A percentile compares a stretch with the other conserved stretches of the same genome.
Conservation (phyloP, 1,140 invertebrate species). For the Agrypnia vestita region DNA sequence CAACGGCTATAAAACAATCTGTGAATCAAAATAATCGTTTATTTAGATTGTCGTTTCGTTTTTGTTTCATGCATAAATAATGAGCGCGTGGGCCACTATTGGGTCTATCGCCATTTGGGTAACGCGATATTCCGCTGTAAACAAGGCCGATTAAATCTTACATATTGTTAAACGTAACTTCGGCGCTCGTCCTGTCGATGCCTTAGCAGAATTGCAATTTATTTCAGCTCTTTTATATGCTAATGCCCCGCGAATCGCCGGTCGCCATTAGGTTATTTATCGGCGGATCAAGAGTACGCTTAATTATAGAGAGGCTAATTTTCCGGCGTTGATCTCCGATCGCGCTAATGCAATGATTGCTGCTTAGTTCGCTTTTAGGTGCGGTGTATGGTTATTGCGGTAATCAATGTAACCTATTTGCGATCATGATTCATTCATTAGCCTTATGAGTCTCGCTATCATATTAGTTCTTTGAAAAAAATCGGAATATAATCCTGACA, state of each 20-base stretch:
- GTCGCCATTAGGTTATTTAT: conserved; percentile 20
- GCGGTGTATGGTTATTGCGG: neutral
- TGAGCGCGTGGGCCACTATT: conserved; percentile 22
- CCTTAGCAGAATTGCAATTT: conserved; percentile 38
- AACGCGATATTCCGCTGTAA: conserved; percentile 43
- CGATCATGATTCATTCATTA: neutral
- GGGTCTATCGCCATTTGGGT: conserved; percentile 46
- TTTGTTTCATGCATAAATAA: conserved; percentile 24
- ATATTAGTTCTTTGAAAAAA: too few species aligned
- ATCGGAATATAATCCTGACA: neutral
- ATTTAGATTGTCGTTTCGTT: conserved; percentile 26
- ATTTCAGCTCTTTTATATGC: conserved; percentile 21
- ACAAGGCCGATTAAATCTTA: conserved; percentile 45
- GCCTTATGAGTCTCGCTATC: neutral
- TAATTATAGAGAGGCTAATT: neutral
- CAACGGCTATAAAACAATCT: neutral
- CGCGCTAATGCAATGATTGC: conserved; percentile 9
- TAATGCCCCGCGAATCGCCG: conserved; percentile 2
- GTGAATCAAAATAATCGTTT: neutral
- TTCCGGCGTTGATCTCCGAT: neutral
- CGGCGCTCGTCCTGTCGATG: conserved; percentile 25
- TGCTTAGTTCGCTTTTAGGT: conserved; percentile 24
- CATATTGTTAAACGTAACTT: conserved; percentile 3
- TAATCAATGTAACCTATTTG: conserved; percentile 5
- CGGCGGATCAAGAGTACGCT: neutral